These are phyloP conservation scores for Folsomia candida DNA, from an alignment of 2,888 invertebrate genomes.

Conservation along the genomic window DNA sequence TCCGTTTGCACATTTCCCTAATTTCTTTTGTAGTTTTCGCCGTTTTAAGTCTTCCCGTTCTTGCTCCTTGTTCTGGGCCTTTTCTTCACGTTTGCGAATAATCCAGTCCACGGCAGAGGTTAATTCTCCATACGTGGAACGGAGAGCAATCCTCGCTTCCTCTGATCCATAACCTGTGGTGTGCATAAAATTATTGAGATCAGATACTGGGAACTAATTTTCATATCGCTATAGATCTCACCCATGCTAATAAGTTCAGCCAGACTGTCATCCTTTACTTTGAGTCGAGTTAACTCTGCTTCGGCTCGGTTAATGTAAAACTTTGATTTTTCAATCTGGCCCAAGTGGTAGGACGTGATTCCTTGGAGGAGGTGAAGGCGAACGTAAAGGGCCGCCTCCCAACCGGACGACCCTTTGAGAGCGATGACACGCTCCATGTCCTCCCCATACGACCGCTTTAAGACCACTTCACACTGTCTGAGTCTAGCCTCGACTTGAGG, in stretches of 20 bases:
- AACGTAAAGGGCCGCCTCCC: slow-evolving; percentile 72
- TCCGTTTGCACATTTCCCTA: slow-evolving; percentile 43
- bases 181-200: slow-evolving; percentile 50
- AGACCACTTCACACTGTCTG: slow-evolving; percentile 65
- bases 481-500: slow-evolving; percentile 72
- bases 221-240: slow-evolving; percentile 36
- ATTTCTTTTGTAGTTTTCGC: slow-evolving; percentile 42
- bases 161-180: slow-evolving; percentile 63
- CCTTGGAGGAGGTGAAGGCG: slow-evolving; percentile 76
- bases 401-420: slow-evolving; percentile 62
- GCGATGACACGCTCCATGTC: slow-evolving; percentile 64
- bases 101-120: slow-evolving; percentile 67
- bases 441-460: slow-evolving; percentile 65
- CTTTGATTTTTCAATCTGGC: slow-evolving; percentile 64
- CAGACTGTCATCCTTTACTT: slow-evolving; percentile 62
- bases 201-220: neutral
- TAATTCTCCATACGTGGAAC: slow-evolving; percentile 62
- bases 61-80: slow-evolving; percentile 58
- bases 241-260: slow-evolving; percentile 63
- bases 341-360: slow-evolving; percentile 74
- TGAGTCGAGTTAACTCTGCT: slow-evolving; percentile 63
- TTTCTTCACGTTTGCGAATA: slow-evolving; percentile 59
- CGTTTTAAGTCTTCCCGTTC: slow-evolving; percentile 53
- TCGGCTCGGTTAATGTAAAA: slow-evolving; percentile 64
- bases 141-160: slow-evolving; percentile 70